Evolutionary conservation across 2,113 vertebrate genomes (phyloP), one percentile per base, ranked within the genome.

Genomic region (Trichechus manatus): DNA sequence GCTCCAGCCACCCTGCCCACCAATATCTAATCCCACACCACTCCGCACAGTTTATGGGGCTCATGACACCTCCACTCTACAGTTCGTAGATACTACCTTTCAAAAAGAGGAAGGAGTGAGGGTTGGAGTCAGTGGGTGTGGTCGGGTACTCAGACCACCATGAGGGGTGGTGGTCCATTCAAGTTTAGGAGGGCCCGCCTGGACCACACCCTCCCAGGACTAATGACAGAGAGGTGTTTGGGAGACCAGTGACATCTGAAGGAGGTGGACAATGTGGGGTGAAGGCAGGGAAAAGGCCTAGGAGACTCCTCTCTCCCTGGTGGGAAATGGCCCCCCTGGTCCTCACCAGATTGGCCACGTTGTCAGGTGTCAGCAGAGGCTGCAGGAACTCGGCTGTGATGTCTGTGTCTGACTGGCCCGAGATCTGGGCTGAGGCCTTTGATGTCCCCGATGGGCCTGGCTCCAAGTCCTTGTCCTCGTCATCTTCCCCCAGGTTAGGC

Each of bases 381-480:
- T 98, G 99, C 20, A 99, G 98, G 97, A 99, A 99, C 89, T 99
- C 99, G 0, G 99, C 99, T 0, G 99, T 99, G 96, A 99, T 98
- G 96, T 99, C 99, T 0, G 99, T 99, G 92, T 99, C 99, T 0
- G 99, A 99, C 95, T 99, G 99, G 1, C 97, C 96, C 1, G 94
- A 98, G 85, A 77, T 36, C 9, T 99, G 99, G 27, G 97, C 97
- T 0, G 98, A 97, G 0, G 98, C 98, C 88, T 99, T 99, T 0
- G 99, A 98, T 0, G 95, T 93, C 0, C 98, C 91, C 0, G 98
- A 97, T 0, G 98, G 95, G 0, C 98, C 98, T 0, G 98, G 98
- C 87, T 99, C 99, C 88, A 98, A 68, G 95, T 99, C 99, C 72
- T 99, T 99, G 97, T 99, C 99, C 70, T 99, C 99, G 0, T 99